Base-by-base conservation (phyloP, 2,888 invertebrate species). In the Rosalia funebris region DNA sequence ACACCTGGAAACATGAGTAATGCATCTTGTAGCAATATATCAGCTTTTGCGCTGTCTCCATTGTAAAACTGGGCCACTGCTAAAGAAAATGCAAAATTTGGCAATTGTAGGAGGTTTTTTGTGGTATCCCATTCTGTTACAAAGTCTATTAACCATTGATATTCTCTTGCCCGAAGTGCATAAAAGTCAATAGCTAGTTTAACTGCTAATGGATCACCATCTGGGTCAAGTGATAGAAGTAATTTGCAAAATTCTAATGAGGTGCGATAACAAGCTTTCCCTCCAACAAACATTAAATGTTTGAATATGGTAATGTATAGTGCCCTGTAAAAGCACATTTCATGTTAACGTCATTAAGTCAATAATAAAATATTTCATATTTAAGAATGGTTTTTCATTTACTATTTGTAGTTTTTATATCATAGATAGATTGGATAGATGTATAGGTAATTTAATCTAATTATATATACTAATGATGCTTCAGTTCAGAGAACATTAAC, bases 161-260 rank as follows among this genome's bases (percentile, higher is more conserved):
- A 91, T 81, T 94, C 91, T 57, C 85, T 86, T 46, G 89, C 86
- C 63, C 91, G 85, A 44, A 95, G 76, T 0, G 95, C 93, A 78
- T 93, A 93, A 75, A 91, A 92, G 80, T 95, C 95, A 19, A 95
- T 84, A 71, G 90, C 84, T 55, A 95, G 83, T 59, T 92, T 84
- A 39, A 89, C 86, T n/a, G 90, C 92, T 55, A 93, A 75, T 1
- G 92, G 93, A 82, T 93, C 93, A 9, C 83, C 85, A 10, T 88
- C 88, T 0, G 91, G 91, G 79, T 92, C 91, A 47, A 93, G 81
- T 10, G 88, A 89, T 55, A 94, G 82, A n/a, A 95, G 82, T 41
- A 95, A 80, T 81, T 95, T 95, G 77, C 91, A 91, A 69, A 93
- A 87, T 80, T 96, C 95, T 68, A 95, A 83, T n/a, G 95, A 91